phyloP scores from a whole-genome alignment of 2,888 invertebrate genomes.

The Clivina fossor region DNA sequence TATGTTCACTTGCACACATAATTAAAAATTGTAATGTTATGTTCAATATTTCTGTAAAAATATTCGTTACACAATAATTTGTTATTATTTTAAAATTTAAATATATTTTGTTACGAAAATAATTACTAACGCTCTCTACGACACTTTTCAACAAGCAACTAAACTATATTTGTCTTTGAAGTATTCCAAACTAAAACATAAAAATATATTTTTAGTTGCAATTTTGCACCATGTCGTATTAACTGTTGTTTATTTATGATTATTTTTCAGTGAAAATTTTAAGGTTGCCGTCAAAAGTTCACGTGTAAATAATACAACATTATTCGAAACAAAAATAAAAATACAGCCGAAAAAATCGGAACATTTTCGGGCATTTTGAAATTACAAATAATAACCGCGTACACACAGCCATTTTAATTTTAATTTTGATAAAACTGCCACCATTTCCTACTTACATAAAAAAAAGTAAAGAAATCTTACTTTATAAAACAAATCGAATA shows the following conservation, averaged over 20 bases:
- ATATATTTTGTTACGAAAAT: neutral
- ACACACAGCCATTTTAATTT: slow-evolving; percentile 13
- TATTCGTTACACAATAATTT: neutral
- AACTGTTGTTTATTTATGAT: too few relatives aligned
- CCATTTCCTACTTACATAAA: too few relatives aligned
- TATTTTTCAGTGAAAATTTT: too few relatives aligned
- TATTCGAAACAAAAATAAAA: neutral
- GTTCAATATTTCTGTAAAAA: neutral
- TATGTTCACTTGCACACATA: too few relatives aligned
- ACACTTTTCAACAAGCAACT: neutral
- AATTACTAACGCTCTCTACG: neutral
- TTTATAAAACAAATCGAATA: neutral
- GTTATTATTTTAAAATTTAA: neutral
- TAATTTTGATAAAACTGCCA: slow-evolving; percentile 19
- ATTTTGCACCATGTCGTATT: too few relatives aligned
- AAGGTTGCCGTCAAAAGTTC: slow-evolving; percentile 14
- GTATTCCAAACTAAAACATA: too few relatives aligned
- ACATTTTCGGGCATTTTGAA: slow-evolving; percentile 29
- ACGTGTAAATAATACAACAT: slow-evolving; percentile 12
- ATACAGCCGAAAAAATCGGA: slow-evolving; percentile 15
- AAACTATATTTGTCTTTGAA: too few relatives aligned
- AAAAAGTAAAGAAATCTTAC: too few relatives aligned
- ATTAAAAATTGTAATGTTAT: too few relatives aligned
- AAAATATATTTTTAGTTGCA: too few relatives aligned
- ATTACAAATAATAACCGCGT: slow-evolving; percentile 2